phyloP scores from a whole-genome alignment of 2,113 vertebrate genomes.

The Pantherophis guttatus region DNA sequence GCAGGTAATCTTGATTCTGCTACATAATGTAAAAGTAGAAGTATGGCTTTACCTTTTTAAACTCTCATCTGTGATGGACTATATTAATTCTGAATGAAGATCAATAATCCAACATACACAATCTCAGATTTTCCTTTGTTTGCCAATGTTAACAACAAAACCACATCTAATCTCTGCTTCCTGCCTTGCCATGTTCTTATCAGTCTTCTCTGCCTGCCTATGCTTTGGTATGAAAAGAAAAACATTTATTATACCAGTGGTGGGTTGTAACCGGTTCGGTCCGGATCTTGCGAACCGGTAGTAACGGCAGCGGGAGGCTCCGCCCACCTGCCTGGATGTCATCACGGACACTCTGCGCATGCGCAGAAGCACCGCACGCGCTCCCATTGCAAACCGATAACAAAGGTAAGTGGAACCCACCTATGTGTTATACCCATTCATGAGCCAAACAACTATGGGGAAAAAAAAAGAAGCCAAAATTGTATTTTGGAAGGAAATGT shows the following conservation, averaged over 20 bases:
- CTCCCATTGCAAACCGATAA: no score
- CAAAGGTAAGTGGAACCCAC: no score
- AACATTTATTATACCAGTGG: background rate
- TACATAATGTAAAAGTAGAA: background rate
- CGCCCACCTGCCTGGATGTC: no score
- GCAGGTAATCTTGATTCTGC: background rate
- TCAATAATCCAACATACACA: constrained; percentile 15
- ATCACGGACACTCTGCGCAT: no score
- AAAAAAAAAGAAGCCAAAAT: no score
- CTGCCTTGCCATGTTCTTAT: background rate
- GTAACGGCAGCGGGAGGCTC: no score
- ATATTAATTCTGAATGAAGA: constrained; percentile 5
- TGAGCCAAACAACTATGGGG: background rate
- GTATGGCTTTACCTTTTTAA: background rate
- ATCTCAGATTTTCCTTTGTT: background rate
- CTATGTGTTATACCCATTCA: background rate
- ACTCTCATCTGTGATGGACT: background rate
- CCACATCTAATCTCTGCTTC: background rate
- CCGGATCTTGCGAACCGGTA: no score
- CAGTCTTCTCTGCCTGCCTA: background rate
- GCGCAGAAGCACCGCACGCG: no score
- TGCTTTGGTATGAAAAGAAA: background rate
- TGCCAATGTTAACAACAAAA: background rate
- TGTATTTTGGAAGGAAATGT: background rate
- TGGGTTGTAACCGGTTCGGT: no score